Evolutionary conservation across 2,888 invertebrate genomes (phyloP).

Genomic region (Anarsia innoxiella): DNA sequence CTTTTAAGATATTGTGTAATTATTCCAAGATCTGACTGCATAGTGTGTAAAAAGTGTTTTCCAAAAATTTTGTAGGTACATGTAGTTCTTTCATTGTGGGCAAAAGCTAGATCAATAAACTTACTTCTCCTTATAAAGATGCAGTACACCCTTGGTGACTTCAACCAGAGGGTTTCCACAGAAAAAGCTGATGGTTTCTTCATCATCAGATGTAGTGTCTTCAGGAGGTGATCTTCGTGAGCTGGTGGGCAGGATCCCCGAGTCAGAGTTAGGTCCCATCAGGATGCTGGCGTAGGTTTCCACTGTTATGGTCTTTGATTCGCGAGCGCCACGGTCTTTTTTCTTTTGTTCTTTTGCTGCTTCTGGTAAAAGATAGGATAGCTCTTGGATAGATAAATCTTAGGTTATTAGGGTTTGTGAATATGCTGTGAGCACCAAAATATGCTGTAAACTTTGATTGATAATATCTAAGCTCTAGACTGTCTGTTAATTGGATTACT

Average conservation of each 20-base stretch:
- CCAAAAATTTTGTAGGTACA: no score
- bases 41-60: no score
- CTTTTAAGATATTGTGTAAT: no score
- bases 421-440: background rate
- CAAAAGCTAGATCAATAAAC: no score
- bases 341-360: slow-evolving; percentile 59
- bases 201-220: slow-evolving; percentile 42
- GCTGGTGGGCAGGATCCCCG: slow-evolving; percentile 77
- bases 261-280: slow-evolving; percentile 65
- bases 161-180: slow-evolving; percentile 98
- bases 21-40: no score
- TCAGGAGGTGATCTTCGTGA: slow-evolving; percentile 73
- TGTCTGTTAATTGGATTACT: no score
- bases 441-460: no score
- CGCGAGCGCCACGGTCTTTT: slow-evolving; percentile 80
- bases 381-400: background rate
- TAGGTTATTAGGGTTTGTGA: background rate
- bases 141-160: slow-evolving; percentile 96
- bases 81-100: no score
- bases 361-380: slow-evolving; percentile 31
- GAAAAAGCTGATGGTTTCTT: slow-evolving; percentile 84
- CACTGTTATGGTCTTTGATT: slow-evolving; percentile 82
- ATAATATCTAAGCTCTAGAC: no score
- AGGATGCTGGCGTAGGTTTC: slow-evolving; percentile 84
- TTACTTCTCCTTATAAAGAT: slow-evolving; percentile 98